These are phyloP conservation scores for Fragum fragum DNA, from an alignment of 2,888 invertebrate species.

Conservation along the genomic window DNA sequence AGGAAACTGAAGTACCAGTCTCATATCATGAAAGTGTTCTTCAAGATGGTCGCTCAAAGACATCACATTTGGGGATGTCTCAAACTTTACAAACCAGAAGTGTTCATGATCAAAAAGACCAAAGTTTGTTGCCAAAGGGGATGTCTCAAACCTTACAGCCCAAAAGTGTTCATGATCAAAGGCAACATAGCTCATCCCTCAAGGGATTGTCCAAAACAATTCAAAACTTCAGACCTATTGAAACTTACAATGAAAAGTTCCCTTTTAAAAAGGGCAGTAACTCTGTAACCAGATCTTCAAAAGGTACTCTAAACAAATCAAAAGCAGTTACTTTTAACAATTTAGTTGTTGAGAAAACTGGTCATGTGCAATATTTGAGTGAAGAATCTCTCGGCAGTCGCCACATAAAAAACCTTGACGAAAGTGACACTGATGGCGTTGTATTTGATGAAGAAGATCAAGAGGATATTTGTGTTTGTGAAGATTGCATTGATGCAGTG, in stretches of 20 bases:
- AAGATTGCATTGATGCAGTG: neutral
- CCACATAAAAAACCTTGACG: neutral
- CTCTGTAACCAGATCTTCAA: conserved; percentile 33
- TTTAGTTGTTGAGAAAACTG: conserved; percentile 19
- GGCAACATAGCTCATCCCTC: conserved; percentile 31
- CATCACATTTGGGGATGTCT: neutral
- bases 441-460: neutral
- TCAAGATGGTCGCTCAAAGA: conserved; percentile 14
- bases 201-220: conserved; percentile 40
- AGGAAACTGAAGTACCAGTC: neutral
- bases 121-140: too few relatives aligned
- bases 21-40: neutral
- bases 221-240: conserved; percentile 19
- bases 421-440: neutral
- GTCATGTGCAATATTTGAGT: conserved; percentile 38
- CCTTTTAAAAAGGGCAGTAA: conserved; percentile 24
- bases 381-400: conserved; percentile 6
- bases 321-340: conserved; percentile 22
- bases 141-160: too few relatives aligned
- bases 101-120: too few relatives aligned
- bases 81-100: too few relatives aligned
- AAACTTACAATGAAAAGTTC: conserved; percentile 7
- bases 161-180: neutral
- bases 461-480: conserved; percentile 25
- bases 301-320: conserved; percentile 11